Evolutionary conservation across 2,888 invertebrate species (phyloP).

Genomic region (Theristus sp.): DNA sequence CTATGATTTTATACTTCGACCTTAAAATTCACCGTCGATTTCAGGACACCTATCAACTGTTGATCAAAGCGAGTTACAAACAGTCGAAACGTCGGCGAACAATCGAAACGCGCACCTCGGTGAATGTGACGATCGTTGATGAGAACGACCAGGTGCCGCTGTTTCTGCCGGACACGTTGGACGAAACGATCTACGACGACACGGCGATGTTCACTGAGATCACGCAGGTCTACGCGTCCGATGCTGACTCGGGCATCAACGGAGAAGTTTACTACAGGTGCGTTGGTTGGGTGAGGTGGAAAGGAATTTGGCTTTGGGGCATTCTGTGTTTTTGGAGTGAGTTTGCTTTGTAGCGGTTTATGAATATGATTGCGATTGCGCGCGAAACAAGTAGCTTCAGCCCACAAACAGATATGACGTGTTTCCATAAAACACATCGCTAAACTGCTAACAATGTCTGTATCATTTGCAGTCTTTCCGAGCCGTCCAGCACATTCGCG

Average conservation of each 20-base stretch:
- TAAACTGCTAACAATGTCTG: too few species aligned
- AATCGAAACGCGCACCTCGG: constrained; percentile 20
- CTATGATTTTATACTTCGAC: too few species aligned
- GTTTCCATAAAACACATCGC: too few species aligned
- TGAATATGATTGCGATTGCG: too few species aligned
- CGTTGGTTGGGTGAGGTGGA: constrained; percentile 5
- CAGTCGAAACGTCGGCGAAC: constrained; percentile 32
- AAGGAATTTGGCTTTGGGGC: too few species aligned
- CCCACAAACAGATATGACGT: too few species aligned
- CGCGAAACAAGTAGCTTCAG: too few species aligned
- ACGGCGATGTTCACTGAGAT: constrained; percentile 62
- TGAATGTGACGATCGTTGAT: constrained; percentile 28
- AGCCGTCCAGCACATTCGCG: constrained; percentile 43
- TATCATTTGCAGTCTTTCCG: not conserved
- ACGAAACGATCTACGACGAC: constrained; percentile 67
- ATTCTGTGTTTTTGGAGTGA: too few species aligned
- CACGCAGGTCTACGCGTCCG: constrained; percentile 57
- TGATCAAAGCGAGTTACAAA: constrained; percentile 46
- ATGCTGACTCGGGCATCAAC: constrained; percentile 84
- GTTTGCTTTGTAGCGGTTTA: too few species aligned
- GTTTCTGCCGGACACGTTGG: constrained; percentile 73
- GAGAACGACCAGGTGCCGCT: constrained; percentile 64
- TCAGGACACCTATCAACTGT: constrained; percentile 29
- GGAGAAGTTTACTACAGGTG: constrained; percentile 93
- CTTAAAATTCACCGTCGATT: too few species aligned